Evolutionary conservation across 2,113 vertebrate genomes (phyloP).

Genomic region (Psilopsiagon aymara): DNA sequence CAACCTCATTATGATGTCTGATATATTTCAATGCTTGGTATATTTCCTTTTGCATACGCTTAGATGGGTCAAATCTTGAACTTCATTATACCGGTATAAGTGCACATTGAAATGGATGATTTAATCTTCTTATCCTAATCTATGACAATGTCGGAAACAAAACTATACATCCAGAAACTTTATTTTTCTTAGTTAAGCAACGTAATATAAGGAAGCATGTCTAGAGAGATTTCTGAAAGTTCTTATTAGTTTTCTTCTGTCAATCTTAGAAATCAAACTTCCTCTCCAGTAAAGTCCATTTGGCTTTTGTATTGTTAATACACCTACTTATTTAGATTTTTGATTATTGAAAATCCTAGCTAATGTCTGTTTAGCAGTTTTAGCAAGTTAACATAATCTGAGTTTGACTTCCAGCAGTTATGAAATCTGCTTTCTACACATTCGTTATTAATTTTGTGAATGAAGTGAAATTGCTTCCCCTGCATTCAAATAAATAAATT

Average conservation of each 20-base stretch:
- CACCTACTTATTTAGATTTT: neutral
- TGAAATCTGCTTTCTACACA: neutral
- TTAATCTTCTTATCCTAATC: neutral
- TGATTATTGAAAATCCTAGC: neutral
- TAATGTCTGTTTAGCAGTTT: neutral
- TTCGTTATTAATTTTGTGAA: neutral
- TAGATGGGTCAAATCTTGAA: neutral
- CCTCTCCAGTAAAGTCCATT: neutral
- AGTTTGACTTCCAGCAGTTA: neutral
- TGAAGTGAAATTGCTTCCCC: neutral
- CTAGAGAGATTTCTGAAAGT: neutral
- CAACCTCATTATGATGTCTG: neutral
- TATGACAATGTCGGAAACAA: neutral
- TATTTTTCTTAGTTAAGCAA: neutral
- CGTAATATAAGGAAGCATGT: neutral
- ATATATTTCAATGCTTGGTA: neutral
- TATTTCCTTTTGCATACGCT: neutral
- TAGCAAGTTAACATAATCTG: neutral
- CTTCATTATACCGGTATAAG: neutral
- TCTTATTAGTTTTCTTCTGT: neutral
- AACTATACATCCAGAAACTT: neutral
- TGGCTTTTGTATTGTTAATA: neutral
- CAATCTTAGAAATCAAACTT: neutral
- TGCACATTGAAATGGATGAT: neutral
- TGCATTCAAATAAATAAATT: neutral